Base-by-base conservation (phyloP, 2,888 invertebrate genomes). In the Chesias legatella region DNA sequence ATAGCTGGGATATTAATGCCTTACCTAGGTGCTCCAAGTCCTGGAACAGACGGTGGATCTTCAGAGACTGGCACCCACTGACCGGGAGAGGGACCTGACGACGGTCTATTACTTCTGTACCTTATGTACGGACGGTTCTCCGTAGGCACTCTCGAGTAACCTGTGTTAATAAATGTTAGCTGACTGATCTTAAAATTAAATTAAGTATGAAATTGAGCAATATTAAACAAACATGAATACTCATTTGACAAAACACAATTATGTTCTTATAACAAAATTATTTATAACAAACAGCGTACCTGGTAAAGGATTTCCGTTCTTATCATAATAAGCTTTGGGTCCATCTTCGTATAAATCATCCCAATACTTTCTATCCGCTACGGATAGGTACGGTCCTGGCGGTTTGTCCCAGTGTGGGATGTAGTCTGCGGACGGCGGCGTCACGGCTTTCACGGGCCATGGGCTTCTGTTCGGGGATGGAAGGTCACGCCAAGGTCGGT, bases 11-110 rank as follows among this genome's bases (percentile, higher is more conserved):
- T n/a, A n/a, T n/a, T n/a, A n/a, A n/a, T n/a, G n/a, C n/a, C 32
- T 37, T 61, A 85, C 88, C 88, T 80, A 4, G 80, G 82, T 26
- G 63, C 78, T 34, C 82, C 88, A 2, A 86, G 61, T 0, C 80
- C 82, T n/a, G 85, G 88, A 1, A 89, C 83, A 33, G 77, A 72
- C 0, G 89, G 84, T 1, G 89, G 89, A 10, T 86, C 84, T 23
- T 75, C 56, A 38, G 67, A 38, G 0, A 80, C 70, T 0, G 88
- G 81, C 0, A 79, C 57, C 85, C 86, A 88, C 1, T 63, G 64
- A 38, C 86, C 79, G 48, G 84, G 51, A 20, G 78, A 61, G 8
- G 78, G 73, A 30, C 75, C 62, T 1, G 71, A 79, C 58, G 48
- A 42, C 3, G 20, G 20, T 5, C 68, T 67, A 60, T 73, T 88